A percentile compares a stretch with the other conserved stretches of the same genome.
Conservation (phyloP, 2,888 invertebrate species). For the Lordiphosa fenestrarum region DNA sequence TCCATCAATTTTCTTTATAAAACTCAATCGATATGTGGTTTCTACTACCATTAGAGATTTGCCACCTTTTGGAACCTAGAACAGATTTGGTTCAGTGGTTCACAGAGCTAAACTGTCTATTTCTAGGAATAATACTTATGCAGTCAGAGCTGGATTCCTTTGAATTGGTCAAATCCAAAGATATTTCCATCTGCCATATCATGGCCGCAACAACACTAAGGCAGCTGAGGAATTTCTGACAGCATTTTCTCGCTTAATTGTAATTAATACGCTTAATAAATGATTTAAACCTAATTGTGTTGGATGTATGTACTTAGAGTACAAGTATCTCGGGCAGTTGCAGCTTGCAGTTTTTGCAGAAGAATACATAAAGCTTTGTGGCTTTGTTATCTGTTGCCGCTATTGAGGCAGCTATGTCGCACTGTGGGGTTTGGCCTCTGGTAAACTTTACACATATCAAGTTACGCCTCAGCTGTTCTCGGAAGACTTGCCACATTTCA, state of each 20-base stretch:
- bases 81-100: no score
- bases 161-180: no score
- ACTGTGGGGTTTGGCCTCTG: conserved; percentile 47
- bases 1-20: no score
- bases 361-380: not conserved
- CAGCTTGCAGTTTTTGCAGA: not conserved
- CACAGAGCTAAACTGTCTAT: no score
- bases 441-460: conserved; percentile 67
- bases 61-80: no score
- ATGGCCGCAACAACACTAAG: not conserved
- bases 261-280: conserved; percentile 69
- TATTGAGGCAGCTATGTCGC: conserved; percentile 21
- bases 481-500: conserved; percentile 53
- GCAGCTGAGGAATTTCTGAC: not conserved
- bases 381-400: conserved; percentile 39
- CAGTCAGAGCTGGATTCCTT: no score
- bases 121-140: no score
- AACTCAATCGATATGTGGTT: no score
- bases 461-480: conserved; percentile 46
- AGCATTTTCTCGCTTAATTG: conserved; percentile 16
- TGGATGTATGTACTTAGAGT: no score
- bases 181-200: no score
- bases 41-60: no score
- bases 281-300: conserved; percentile 58
- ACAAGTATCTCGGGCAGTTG: conserved; percentile 27